Percentiles rank a stretch among this genome's conserved stretches.
These are phyloP conservation scores for Maniola jurtina DNA, from an alignment of 1,140 invertebrate species.

Conservation along the genomic window DNA sequence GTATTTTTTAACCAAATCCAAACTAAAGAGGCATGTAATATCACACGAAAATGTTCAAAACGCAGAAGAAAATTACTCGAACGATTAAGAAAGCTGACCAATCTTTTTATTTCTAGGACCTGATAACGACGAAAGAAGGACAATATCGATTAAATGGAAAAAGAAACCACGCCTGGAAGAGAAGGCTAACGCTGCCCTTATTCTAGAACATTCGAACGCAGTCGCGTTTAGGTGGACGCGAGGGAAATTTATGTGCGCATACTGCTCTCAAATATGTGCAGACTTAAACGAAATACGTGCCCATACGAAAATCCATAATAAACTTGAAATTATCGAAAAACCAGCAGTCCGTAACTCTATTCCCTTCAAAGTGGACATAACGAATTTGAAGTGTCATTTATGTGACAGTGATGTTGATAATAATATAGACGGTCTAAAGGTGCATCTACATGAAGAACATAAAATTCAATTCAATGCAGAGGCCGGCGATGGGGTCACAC, in stretches of 20 bases:
- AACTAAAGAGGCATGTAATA: constrained; percentile 43
- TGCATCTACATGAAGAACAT: constrained; percentile 44
- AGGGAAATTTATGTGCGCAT: constrained; percentile 57
- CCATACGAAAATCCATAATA: constrained; percentile 43
- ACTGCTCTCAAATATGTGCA: constrained; percentile 42
- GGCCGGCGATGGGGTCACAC: constrained; percentile 47
- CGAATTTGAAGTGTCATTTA: constrained; percentile 45
- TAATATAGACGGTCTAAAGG: constrained; percentile 40
- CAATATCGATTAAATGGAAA: constrained; percentile 45
- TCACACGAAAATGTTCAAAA: constrained; percentile 35
- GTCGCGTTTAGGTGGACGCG: constrained; percentile 52
- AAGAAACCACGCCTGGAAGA: constrained; percentile 43
- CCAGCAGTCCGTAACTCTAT: constrained; percentile 42
- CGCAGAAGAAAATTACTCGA: constrained; percentile 10
- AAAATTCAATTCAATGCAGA: constrained; percentile 33
- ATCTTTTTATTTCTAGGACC: constrained; percentile 55
- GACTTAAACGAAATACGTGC: constrained; percentile 40
- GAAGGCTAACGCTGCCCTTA: constrained; percentile 50
- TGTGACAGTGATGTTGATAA: constrained; percentile 35
- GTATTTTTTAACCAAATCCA: constrained; percentile 44
- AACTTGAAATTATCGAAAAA: constrained; percentile 46
- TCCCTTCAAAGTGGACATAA: constrained; percentile 52
- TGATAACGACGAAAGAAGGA: constrained; percentile 23
- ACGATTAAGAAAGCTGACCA: constrained; percentile 15
- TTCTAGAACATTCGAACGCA: constrained; percentile 56